Conservation (phyloP, 1,140 invertebrate species). For the Coboldia fuscipes region DNA sequence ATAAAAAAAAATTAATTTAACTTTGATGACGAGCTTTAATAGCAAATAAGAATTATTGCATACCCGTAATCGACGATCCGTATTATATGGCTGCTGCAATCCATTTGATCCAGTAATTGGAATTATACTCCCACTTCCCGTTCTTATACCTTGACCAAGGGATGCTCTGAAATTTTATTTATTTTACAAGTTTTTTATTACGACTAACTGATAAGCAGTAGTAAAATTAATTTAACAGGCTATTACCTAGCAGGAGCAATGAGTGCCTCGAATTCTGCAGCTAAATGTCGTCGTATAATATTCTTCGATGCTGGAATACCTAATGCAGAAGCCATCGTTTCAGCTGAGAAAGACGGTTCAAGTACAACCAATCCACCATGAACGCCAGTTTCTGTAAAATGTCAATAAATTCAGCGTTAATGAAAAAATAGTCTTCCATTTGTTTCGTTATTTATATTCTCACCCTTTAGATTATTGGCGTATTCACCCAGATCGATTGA, state of each 20-base stretch:
- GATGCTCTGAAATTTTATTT: slow-evolving; percentile 28
- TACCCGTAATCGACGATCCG: slow-evolving; percentile 24
- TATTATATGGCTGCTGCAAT: slow-evolving; percentile 17
- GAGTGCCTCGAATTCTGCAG: slow-evolving; percentile 72
- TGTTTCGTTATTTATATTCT: neutral
- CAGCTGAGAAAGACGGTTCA: slow-evolving; percentile 80
- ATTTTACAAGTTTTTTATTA: neutral
- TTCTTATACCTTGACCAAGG: slow-evolving; percentile 34
- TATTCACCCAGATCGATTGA: slow-evolving; percentile 86
- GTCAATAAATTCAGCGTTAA: slow-evolving; percentile 2
- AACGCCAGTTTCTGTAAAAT: slow-evolving; percentile 60
- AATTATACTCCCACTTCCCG: slow-evolving; percentile 25
- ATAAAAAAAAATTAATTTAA: slow-evolving; percentile 4
- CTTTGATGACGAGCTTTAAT: slow-evolving; percentile 3
- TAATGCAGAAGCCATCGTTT: slow-evolving; percentile 80
- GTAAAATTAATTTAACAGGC: too few species aligned
- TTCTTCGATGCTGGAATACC: slow-evolving; percentile 84
- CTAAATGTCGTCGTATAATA: slow-evolving; percentile 76
- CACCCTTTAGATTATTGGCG: slow-evolving; percentile 82
- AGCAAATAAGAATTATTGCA: slow-evolving; percentile 1
- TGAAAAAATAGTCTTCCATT: neutral
- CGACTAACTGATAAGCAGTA: too few species aligned
- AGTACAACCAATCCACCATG: slow-evolving; percentile 81
- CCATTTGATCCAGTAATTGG: slow-evolving; percentile 26
- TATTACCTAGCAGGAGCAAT: slow-evolving; percentile 80